These are phyloP conservation scores for Leptinotarsa rubiginosa DNA, from an alignment of 2,888 invertebrate species.

Conservation along the genomic window DNA sequence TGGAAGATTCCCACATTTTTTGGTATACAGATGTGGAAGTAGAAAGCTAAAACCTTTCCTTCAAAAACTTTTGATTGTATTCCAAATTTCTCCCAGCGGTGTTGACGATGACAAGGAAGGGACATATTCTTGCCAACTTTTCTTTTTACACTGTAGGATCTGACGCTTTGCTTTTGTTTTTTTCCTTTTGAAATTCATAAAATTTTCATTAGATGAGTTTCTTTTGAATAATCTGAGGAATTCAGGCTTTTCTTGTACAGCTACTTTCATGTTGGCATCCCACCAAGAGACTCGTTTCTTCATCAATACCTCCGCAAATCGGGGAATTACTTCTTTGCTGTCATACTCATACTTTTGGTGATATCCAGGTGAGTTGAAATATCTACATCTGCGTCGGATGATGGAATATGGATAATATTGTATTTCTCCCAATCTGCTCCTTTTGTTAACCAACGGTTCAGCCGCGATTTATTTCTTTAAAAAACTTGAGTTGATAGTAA, in stretches of 20 bases:
- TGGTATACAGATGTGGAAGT: no score
- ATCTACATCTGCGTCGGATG: background rate
- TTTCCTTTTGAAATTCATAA: background rate
- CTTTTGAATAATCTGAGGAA: background rate
- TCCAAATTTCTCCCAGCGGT: no score
- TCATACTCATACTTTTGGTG: background rate
- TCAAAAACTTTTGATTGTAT: no score
- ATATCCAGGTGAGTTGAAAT: background rate
- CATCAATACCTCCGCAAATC: background rate
- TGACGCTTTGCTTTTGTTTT: background rate
- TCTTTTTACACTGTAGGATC: background rate
- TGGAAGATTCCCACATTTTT: no score
- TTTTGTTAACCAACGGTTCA: background rate
- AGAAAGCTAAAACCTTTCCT: no score
- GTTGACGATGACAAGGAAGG: no score
- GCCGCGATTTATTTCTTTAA: background rate
- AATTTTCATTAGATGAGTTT: background rate
- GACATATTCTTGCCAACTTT: no score
- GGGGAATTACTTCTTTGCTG: background rate
- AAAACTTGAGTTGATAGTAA: background rate
- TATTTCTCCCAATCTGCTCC: background rate
- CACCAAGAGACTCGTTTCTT: background rate
- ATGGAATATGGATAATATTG: background rate
- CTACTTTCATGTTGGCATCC: background rate
- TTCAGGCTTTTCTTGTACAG: background rate